phyloP scores from a whole-genome alignment of 2,888 invertebrate species.

The Margaritifera margaritifera region DNA sequence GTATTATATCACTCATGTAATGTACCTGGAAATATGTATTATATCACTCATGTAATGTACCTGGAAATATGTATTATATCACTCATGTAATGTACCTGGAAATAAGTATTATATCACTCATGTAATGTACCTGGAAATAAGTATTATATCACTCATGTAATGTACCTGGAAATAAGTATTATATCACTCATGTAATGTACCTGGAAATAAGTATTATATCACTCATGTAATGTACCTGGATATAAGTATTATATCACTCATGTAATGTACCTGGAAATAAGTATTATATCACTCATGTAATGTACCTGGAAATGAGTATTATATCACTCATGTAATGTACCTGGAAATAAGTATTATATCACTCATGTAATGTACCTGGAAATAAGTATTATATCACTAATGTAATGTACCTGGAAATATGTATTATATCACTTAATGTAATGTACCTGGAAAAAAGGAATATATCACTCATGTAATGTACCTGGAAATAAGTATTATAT shows the following conservation, averaged over 20 bases:
- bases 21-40: conserved; percentile 76
- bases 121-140: conserved; percentile 78
- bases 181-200: conserved; percentile 76
- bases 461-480: conserved; percentile 75
- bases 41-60: conserved; percentile 76
- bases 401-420: conserved; percentile 78
- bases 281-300: conserved; percentile 66
- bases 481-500: conserved; percentile 74
- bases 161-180: conserved; percentile 76
- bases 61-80: conserved; percentile 71
- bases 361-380: conserved; percentile 79
- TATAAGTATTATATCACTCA: conserved; percentile 8
- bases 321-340: conserved; percentile 76
- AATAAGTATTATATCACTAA: conserved; percentile 8
- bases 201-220: conserved; percentile 71
- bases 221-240: conserved; percentile 79
- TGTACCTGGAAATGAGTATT: conserved; percentile 76
- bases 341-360: conserved; percentile 71
- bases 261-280: conserved; percentile 78
- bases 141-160: conserved; percentile 66
- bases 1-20: conserved; percentile 58
- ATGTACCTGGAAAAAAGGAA: conserved; percentile 76
- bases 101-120: conserved; percentile 8
- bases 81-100: conserved; percentile 79
- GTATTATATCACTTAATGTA: conserved; percentile 64